Evolutionary conservation across 2,797 vertebrate species (phyloP).

Genomic region (Gymnopithys bicolor): DNA sequence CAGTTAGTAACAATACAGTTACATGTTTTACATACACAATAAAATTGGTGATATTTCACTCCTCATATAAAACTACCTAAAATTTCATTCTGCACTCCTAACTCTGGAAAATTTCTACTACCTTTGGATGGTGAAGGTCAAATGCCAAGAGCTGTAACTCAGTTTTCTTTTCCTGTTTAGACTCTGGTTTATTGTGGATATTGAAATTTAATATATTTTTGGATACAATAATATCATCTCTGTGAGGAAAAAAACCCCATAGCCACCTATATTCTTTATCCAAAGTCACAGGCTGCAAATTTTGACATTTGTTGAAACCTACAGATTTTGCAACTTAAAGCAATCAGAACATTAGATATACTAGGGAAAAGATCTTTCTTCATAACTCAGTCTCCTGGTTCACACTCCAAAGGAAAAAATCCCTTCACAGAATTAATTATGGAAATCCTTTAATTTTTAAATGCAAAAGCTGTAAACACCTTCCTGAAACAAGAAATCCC

Average conservation of each 20-base stretch:
- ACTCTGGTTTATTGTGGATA: background rate
- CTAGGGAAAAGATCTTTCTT: background rate
- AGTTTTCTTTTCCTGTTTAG: background rate
- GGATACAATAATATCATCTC: background rate
- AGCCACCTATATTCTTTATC: background rate
- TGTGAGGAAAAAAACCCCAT: too few relatives aligned
- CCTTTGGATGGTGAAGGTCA: background rate
- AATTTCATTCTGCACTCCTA: background rate
- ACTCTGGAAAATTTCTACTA: background rate
- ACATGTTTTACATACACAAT: background rate
- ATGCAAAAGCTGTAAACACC: background rate
- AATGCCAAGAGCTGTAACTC: background rate
- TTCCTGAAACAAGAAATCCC: background rate
- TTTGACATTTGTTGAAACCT: background rate
- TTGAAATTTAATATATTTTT: background rate
- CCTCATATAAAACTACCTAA: background rate
- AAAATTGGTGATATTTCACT: background rate
- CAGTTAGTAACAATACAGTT: background rate
- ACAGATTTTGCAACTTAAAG: background rate
- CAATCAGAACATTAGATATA: background rate
- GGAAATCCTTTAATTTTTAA: background rate
- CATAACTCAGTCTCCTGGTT: background rate
- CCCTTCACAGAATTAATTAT: background rate
- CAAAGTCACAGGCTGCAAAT: background rate
- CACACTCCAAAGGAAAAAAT: background rate